phyloP scores from a whole-genome alignment of 2,113 vertebrate genomes.

The Cyprinus carpio region DNA sequence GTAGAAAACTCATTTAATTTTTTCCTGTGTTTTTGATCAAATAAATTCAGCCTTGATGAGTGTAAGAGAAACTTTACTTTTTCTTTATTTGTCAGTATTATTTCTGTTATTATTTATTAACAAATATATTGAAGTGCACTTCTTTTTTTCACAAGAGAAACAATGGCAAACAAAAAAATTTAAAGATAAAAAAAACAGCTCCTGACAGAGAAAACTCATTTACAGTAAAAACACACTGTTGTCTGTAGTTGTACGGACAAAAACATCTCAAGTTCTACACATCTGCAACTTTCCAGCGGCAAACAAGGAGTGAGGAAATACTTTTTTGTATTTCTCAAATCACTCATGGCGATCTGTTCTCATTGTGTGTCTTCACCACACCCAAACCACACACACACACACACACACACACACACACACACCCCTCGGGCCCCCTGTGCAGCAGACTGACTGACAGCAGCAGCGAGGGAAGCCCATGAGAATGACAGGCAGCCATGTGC shows the following conservation, averaged over 20 bases:
- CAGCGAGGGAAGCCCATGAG: constrained; percentile 57
- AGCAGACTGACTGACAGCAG: constrained; percentile 55
- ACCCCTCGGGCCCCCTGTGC: not conserved
- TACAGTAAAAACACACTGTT: constrained; percentile 10
- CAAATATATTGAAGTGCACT: not conserved
- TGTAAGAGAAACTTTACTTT: no score
- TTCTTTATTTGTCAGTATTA: not conserved
- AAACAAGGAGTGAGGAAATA: not conserved
- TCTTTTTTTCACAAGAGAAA: not conserved
- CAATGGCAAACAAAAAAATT: not conserved
- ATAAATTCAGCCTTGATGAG: no score
- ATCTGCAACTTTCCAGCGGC: constrained; percentile 24
- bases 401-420: not conserved
- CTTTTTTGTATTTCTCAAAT: not conserved
- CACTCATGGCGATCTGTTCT: not conserved
- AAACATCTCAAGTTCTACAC: not conserved
- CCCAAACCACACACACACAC: no score
- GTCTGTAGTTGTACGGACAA: not conserved
- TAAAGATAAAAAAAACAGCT: not conserved
- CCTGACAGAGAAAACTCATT: not conserved
- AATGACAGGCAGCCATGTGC: constrained; percentile 66
- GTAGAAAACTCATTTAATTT: no score
- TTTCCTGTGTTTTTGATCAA: no score
- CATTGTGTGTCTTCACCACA: no score
- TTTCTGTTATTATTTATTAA: not conserved